These are phyloP conservation scores for Xiphydria camelus DNA, from an alignment of 2,888 invertebrate genomes.

Conservation along the genomic window DNA sequence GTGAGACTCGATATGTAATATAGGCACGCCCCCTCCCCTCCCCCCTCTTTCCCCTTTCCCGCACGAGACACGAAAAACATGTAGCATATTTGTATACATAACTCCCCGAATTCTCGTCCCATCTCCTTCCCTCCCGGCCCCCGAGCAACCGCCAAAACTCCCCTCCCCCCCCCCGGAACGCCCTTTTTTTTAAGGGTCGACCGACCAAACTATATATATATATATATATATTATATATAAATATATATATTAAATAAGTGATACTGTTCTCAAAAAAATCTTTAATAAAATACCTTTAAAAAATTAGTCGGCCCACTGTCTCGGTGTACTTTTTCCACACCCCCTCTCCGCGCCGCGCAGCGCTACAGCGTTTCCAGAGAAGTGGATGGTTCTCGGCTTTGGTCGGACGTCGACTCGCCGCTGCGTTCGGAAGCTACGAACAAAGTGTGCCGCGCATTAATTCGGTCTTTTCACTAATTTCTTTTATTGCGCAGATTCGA, in stretches of 20 bases:
- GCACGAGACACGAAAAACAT: slow-evolving; percentile 1
- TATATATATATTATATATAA: slow-evolving; percentile 32
- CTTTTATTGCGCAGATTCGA: no score
- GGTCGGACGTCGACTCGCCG: no score
- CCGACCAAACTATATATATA: slow-evolving; percentile 24
- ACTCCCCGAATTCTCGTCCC: slow-evolving; percentile 11
- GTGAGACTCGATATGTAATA: slow-evolving; percentile 47
- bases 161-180: no score
- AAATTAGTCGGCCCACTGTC: slow-evolving; percentile 18
- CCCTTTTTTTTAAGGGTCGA: slow-evolving; percentile 22
- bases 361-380: no score
- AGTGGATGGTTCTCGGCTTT: no score
- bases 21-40: slow-evolving; percentile 33
- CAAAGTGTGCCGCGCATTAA: no score
- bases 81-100: slow-evolving; percentile 6
- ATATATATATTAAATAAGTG: slow-evolving; percentile 30
- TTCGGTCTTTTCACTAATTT: no score
- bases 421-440: no score
- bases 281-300: slow-evolving; percentile 45
- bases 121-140: slow-evolving; percentile 13
- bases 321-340: background rate
- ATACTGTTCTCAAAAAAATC: slow-evolving; percentile 34
- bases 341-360: no score
- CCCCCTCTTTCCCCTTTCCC: slow-evolving; percentile 6
- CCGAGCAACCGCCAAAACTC: slow-evolving; percentile 30